A percentile compares a stretch with the other conserved stretches of the same genome.
These are phyloP conservation scores for Cromileptes altivelis DNA, from an alignment of 2,113 vertebrate species.

Conservation along the genomic window DNA sequence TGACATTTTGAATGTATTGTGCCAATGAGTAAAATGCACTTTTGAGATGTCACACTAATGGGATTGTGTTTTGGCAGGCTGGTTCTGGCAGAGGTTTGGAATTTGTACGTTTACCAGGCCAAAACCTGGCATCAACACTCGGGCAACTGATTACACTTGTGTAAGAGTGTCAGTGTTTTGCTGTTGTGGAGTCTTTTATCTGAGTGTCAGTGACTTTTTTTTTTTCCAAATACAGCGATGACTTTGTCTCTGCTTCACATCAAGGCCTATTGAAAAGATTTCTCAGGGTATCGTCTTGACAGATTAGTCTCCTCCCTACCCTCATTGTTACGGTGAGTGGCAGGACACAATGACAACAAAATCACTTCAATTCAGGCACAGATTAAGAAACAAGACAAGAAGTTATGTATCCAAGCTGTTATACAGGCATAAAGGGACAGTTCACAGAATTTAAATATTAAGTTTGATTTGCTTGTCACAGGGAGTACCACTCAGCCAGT, in stretches of 20 bases:
- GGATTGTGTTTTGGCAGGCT: slow-evolving; percentile 70
- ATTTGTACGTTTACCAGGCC: slow-evolving; percentile 50
- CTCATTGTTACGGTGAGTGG: slow-evolving; percentile 25
- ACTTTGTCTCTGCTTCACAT: slow-evolving; percentile 34
- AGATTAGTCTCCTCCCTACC: slow-evolving; percentile 31
- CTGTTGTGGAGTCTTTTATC: slow-evolving; percentile 50
- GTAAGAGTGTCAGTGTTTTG: slow-evolving; percentile 39
- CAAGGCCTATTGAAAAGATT: slow-evolving; percentile 18
- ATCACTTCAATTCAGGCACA: neutral
- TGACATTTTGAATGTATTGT: slow-evolving; percentile 75
- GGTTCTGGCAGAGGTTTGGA: slow-evolving; percentile 32
- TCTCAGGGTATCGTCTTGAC: slow-evolving; percentile 14
- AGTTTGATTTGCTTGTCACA: neutral
- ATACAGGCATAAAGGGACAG: neutral
- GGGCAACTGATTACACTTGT: slow-evolving; percentile 52
- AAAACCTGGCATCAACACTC: slow-evolving; percentile 44
- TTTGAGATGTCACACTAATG: slow-evolving; percentile 71
- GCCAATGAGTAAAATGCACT: slow-evolving; percentile 72
- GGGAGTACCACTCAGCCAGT: neutral
- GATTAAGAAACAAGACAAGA: neutral
- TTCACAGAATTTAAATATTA: neutral
- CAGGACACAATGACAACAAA: slow-evolving; percentile 25
- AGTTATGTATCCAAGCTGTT: slow-evolving; percentile 1
- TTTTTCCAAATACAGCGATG: neutral
- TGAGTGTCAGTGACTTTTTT: slow-evolving; percentile 21